Base-by-base conservation (phyloP, 2,113 vertebrate genomes). In the Saccopteryx bilineata region DNA sequence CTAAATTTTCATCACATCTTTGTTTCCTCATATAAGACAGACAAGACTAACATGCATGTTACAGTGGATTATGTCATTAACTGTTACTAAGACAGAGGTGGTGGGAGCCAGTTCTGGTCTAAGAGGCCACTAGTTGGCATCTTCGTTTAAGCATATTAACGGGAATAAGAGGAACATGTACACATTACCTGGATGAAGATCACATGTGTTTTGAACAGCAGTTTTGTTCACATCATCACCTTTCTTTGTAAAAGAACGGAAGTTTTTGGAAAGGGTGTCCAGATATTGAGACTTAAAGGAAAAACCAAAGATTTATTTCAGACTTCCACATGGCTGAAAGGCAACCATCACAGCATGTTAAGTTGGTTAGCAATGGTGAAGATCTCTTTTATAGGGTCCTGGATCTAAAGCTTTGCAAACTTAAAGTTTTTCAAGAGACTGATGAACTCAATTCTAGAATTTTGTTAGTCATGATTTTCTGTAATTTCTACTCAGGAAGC, bases 221-320 rank as follows among this genome's bases (percentile, higher is more conserved):
- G 84, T 68, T 90, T 19, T 14, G 1, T 10, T 7, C 1, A 0
- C 8, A 3, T 19, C 71, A 19, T 66, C 69, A 33, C 33, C 65
- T 95, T 61, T 98, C 94, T 93, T 97, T 95, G 58, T 84, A 94
- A 98, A 78, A 19, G 98, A 96, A 84, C 99, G 98, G 46, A 99
- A 97, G 74, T 97, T 86, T 96, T 90, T 98, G 48, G 98, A 98
- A 11, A 98, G 95, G 18, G 76, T 84, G 93, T 97, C 97, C 98
- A 98, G 95, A 95, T 99, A 97, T 92, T 97, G 95, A 96, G 91
- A 95, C 98, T 98, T 96, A 31, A 93, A 94, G 89, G 61, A 66
- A 97, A 96, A 97, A 39, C 0, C 58, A 88, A 66, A 75, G 3
- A 60, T 7, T 83, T 66, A 60, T 2, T 88, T 97, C 75, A 96